Base-by-base conservation (phyloP, 2,797 vertebrate species). In the Sphenopsis melanotis region DNA sequence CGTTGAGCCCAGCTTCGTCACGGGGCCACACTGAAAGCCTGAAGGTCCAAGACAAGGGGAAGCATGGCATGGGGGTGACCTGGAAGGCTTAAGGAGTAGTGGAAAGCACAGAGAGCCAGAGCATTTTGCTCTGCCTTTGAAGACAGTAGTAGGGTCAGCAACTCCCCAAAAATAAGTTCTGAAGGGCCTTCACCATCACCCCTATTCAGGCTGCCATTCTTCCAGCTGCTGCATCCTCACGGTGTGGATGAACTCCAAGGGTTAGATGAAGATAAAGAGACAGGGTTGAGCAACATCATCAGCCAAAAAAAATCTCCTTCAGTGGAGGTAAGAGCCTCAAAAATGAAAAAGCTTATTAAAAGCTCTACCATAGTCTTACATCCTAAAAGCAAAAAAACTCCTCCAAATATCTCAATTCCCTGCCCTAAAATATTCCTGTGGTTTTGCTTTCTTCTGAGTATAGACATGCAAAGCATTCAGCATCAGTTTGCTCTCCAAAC, bases 361-460 rank as follows among this genome's bases (percentile, higher is more conserved):
- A 83, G 22, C 29, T 27, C 47, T 79, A 10, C 7, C 18, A 34
- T 10, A 56, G 8, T 30, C 52, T 41, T 42, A 12, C 6, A 10
- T 53, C 24, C 42, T 36, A 44, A 55, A 34, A 70, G 7, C 3
- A 23, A 57, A 53, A 55, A 60, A 70, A 2, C 15, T n/a, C n/a
- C 2, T 6, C 30, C 13, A 37, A 12, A 18, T 22, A 72, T 8
- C 27, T 16, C 15, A 26, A 5, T 66, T 69, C 23, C 50, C 12
- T 76, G 20, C n/a, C 20, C 26, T 36, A 42, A 76, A 84, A 42
- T 20, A 82, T 42, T 0, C 0, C 15, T 0, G 0, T 36, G 14
- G 0, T 22, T 72, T 60, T 60, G 8, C 29, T 63, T 82, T 46
- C 63, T 75, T 34, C 42, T 22, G 12, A 10, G 5, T 22, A 20